Conservation (phyloP, 1,140 invertebrate genomes). For the Ceratitis capitata region DNA sequence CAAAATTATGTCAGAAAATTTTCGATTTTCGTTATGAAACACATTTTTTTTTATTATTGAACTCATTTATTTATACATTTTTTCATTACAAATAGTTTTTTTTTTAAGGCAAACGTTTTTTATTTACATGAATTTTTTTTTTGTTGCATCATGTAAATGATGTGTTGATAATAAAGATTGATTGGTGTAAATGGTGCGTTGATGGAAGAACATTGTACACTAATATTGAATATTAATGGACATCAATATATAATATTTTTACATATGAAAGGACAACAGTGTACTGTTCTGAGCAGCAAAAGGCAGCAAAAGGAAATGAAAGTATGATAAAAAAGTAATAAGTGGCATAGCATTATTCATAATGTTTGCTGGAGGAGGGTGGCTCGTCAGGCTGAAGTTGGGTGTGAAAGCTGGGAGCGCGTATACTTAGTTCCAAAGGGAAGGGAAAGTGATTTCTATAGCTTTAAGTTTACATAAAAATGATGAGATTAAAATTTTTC, state of each 20-base stretch:
- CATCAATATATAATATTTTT: conserved; percentile 35
- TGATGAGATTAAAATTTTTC: not conserved
- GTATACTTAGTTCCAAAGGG: no score
- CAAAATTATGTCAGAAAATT: conserved; percentile 20
- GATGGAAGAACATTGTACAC: conserved; percentile 35
- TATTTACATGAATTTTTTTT: not conserved
- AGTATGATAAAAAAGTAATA: not conserved
- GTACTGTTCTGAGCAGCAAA: not conserved
- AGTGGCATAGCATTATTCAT: not conserved
- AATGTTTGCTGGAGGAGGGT: not conserved
- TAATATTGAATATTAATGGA: conserved; percentile 33
- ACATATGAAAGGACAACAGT: not conserved
- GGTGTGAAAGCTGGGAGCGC: no score
- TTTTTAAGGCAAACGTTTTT: not conserved
- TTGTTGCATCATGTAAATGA: conserved; percentile 28
- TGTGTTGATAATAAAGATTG: conserved; percentile 41
- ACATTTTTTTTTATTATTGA: not conserved
- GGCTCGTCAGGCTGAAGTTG: no score
- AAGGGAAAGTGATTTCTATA: no score
- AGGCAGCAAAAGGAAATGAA: not conserved
- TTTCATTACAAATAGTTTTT: not conserved
- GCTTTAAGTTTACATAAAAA: no score
- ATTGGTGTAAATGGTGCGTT: conserved; percentile 35
- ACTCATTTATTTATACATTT: conserved; percentile 27
- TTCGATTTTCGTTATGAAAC: not conserved